Evolutionary conservation across 2,113 vertebrate species (phyloP).

Genomic region (Mormoops blainvillei): DNA sequence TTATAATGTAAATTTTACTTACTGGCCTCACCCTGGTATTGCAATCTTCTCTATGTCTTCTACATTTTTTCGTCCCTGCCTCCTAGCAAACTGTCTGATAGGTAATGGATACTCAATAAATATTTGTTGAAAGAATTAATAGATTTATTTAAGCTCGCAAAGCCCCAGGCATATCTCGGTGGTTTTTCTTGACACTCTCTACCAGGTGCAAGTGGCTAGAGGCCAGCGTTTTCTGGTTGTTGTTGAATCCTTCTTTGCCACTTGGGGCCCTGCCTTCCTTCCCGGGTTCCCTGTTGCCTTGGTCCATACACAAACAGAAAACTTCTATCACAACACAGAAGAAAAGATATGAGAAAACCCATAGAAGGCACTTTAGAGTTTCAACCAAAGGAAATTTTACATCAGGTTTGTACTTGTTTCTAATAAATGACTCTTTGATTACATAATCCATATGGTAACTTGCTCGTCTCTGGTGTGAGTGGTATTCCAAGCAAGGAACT

Average conservation of each 20-base stretch:
- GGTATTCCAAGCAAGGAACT: not conserved
- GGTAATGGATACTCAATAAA: conserved; percentile 61
- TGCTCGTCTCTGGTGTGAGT: not conserved
- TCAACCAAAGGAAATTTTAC: not conserved
- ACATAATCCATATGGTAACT: not conserved
- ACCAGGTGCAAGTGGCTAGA: conserved; percentile 58
- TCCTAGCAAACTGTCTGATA: conserved; percentile 43
- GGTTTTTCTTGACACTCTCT: conserved; percentile 25
- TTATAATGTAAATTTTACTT: not conserved
- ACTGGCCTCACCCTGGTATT: not conserved
- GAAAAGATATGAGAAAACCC: not conserved
- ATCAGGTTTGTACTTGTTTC: conserved; percentile 40
- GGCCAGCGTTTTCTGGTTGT: conserved; percentile 24
- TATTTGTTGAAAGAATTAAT: conserved; percentile 68
- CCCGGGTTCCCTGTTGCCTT: conserved; percentile 43
- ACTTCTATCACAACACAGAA: not conserved
- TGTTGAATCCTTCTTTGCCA: conserved; percentile 50
- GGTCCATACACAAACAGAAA: conserved; percentile 58
- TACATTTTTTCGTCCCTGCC: not conserved
- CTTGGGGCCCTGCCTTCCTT: conserved; percentile 22
- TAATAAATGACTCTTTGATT: conserved; percentile 19
- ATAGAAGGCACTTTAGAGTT: not conserved
- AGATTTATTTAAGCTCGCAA: conserved; percentile 36
- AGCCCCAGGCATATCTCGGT: conserved; percentile 46
- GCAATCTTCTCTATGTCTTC: conserved; percentile 4